Evolutionary conservation across 2,888 invertebrate species (phyloP).

Genomic region (Eulithis prunata): DNA sequence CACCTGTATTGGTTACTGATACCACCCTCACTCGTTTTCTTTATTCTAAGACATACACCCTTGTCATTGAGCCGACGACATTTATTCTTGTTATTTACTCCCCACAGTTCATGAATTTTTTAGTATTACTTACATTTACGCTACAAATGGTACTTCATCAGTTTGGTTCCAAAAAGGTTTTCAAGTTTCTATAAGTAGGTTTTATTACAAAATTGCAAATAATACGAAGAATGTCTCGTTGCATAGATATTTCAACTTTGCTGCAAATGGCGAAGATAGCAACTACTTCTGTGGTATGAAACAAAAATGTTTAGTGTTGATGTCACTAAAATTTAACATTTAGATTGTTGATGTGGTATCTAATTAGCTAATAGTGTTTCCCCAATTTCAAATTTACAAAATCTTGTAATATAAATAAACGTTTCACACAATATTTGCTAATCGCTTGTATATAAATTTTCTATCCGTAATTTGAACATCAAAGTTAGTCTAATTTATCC

Average conservation of each 20-base stretch:
- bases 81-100: slow-evolving; percentile 14
- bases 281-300: slow-evolving; percentile 47
- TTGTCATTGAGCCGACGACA: slow-evolving; percentile 22
- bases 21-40: slow-evolving; percentile 8
- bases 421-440: slow-evolving; percentile 1
- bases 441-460: slow-evolving; percentile 6
- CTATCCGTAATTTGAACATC: neutral
- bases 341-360: slow-evolving; percentile 16
- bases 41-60: slow-evolving; percentile 19
- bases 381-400: slow-evolving; percentile 2
- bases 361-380: slow-evolving; percentile 22
- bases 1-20: too few species aligned
- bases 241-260: slow-evolving; percentile 62
- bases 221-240: slow-evolving; percentile 37
- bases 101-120: neutral
- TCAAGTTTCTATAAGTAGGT: too few species aligned
- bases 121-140: neutral
- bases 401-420: neutral
- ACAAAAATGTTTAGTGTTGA: slow-evolving; percentile 24
- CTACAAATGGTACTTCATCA: too few species aligned
- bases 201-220: neutral
- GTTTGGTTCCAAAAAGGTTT: too few species aligned
- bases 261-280: slow-evolving; percentile 46
- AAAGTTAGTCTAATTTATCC: too few species aligned
- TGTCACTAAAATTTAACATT: slow-evolving; percentile 31